These are phyloP conservation scores for Heliconius sara DNA, from an alignment of 2,888 invertebrate genomes.

Conservation along the genomic window DNA sequence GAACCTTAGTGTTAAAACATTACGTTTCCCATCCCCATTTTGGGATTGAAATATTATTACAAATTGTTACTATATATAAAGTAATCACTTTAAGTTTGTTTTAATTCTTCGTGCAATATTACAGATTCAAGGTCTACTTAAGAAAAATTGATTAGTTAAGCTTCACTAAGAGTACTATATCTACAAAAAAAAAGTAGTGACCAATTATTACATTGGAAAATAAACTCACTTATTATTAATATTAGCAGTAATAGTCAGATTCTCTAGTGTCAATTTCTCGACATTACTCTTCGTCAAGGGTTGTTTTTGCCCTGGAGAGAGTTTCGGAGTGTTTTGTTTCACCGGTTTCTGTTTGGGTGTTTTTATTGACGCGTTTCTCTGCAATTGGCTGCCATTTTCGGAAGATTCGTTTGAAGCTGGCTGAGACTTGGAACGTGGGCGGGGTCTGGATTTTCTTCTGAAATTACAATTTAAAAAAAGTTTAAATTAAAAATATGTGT, in stretches of 20 bases:
- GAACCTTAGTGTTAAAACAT: not conserved
- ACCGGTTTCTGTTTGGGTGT: slow-evolving; percentile 53
- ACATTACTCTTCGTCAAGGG: slow-evolving; percentile 47
- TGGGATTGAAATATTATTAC: too few species aligned
- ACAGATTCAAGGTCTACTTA: too few species aligned
- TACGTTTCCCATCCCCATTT: not conserved
- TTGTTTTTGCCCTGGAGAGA: slow-evolving; percentile 45
- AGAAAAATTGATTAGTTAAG: too few species aligned
- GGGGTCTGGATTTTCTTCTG: slow-evolving; percentile 59
- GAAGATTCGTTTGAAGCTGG: slow-evolving; percentile 68
- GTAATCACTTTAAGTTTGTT: too few species aligned
- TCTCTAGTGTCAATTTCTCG: slow-evolving; percentile 65
- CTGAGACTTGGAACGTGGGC: slow-evolving; percentile 75
- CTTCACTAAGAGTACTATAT: too few species aligned
- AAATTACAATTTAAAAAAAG: too few species aligned
- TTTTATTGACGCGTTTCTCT: slow-evolving; percentile 69
- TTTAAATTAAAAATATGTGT: too few species aligned
- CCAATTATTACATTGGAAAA: not conserved
- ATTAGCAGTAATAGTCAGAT: slow-evolving; percentile 70
- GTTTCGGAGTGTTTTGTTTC: slow-evolving; percentile 49
- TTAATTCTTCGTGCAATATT: too few species aligned
- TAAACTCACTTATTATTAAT: slow-evolving; percentile 55
- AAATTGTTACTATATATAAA: too few species aligned
- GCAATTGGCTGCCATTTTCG: slow-evolving; percentile 61
- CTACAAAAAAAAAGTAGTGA: too few species aligned